Evolutionary conservation across 2,797 vertebrate genomes (phyloP).

Genomic region (Brotula barbata): DNA sequence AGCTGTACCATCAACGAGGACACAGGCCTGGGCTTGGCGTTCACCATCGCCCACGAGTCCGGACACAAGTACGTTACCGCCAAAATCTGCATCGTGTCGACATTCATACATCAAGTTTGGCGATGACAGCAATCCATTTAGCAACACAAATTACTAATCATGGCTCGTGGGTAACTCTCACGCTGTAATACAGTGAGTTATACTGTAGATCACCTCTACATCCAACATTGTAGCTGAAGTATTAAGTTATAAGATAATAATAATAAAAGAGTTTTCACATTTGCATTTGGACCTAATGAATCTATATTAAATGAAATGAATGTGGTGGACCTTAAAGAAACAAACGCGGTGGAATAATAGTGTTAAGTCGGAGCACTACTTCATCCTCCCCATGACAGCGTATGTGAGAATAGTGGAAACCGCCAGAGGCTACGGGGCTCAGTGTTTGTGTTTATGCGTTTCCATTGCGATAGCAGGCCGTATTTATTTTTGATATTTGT

Average conservation of each 20-base stretch:
- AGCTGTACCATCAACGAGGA: constrained; percentile 99
- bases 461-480: constrained; percentile 47
- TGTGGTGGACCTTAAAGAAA: constrained; percentile 32
- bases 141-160: neutral
- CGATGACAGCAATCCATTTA: no score
- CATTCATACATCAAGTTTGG: neutral
- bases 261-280: neutral
- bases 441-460: constrained; percentile 60
- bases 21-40: constrained; percentile 94
- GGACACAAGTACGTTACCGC: constrained; percentile 91
- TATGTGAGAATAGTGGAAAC: constrained; percentile 40
- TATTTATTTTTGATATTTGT: constrained; percentile 43
- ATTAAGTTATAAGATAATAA: no score
- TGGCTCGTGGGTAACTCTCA: neutral
- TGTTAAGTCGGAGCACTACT: constrained; percentile 21
- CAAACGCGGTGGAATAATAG: constrained; percentile 30
- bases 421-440: constrained; percentile 21
- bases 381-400: constrained; percentile 36
- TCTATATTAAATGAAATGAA: constrained; percentile 28
- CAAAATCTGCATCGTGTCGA: neutral
- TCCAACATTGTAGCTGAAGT: no score
- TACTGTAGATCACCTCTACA: neutral
- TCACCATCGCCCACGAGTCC: constrained; percentile 97
- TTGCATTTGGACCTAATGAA: constrained; percentile 17
- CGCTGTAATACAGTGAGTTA: neutral